These are phyloP conservation scores for Actinostola sp. DNA, from an alignment of 92 coral and sea anemone species.

Conservation along the genomic window DNA sequence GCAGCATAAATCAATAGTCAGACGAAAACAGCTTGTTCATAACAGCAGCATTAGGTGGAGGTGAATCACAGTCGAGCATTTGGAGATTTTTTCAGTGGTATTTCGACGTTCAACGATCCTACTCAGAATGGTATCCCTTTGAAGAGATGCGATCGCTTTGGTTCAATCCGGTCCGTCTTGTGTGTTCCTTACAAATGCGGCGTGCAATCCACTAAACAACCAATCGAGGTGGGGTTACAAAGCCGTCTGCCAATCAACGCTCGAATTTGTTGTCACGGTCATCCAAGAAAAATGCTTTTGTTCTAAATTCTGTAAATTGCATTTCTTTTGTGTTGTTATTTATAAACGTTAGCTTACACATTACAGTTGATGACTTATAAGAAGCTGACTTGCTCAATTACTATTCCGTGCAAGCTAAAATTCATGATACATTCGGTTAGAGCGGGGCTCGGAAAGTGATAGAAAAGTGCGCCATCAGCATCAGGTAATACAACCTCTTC, in stretches of 20 bases:
- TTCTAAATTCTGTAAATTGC: background rate
- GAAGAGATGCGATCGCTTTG: constrained; percentile 21
- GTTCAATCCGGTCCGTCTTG: constrained; percentile 15
- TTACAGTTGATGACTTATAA: constrained; percentile 15
- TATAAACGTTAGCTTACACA: constrained; percentile 16
- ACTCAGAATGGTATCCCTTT: constrained; percentile 7
- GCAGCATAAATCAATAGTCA: constrained; percentile 21
- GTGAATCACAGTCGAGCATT: constrained; percentile 17
- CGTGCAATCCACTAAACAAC: constrained; percentile 47
- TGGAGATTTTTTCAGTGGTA: constrained; percentile 10
- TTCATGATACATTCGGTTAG: background rate
- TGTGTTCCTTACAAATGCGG: constrained; percentile 23
- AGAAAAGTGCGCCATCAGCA: background rate
- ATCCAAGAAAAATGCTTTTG: constrained; percentile 68
- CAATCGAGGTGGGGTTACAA: constrained; percentile 68
- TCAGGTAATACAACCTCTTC: background rate
- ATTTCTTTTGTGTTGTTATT: constrained; percentile 23
- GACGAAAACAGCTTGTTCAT: background rate
- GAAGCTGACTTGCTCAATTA: background rate
- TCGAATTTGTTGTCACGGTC: constrained; percentile 67
- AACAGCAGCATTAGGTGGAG: constrained; percentile 22
- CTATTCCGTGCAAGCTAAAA: background rate
- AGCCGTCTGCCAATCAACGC: constrained; percentile 75
- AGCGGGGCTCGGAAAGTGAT: background rate
- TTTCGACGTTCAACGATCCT: background rate